Evolutionary conservation across 2,797 vertebrate species (phyloP), one percentile per base, ranked within the genome.

Genomic region (Selene dorsalis): DNA sequence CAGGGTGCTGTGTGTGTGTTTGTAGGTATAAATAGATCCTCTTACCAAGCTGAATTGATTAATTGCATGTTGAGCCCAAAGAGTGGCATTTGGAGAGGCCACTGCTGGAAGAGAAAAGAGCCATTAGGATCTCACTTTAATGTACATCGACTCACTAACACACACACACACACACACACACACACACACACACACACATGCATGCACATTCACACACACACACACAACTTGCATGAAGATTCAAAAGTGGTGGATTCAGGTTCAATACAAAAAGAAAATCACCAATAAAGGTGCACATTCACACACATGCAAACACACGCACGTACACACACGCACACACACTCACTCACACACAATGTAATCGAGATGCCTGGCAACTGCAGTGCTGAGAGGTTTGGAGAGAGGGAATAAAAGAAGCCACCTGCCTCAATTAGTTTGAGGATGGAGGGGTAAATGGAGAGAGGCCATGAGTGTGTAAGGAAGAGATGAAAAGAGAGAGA

Each of bases 41-140:
- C 81, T 92, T 91, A 90, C 77, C 79, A 79, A 82, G 75, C 80
- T 90, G 87, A 93, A 93, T 92, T 91, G 91, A 94, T 93, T 94
- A 93, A 94, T 93, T 93, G 90, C 84, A 87, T 84, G 89, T 91
- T 92, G 87, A 91, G 80, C 80, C 84, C 62, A 73, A 80, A 85
- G 84, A 90, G 87, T 84, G 75, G 74, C 57, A 45, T 90, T 90
- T 88, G 62, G 83, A 92, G 90, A 92, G 88, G 84, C 69, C 79
- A 83, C 80, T 86, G 78, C 73, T 84, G 30, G 68, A 88, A 84
- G 74, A 91, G 85, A 84, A 87, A 81, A 80, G 80, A 86, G 75
- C 79, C 83, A 93, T 93, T 89, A 89, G 84, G 85, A 91, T 91
- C 92, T 90, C 77, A 78, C 68, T 80, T 88, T 88, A 80, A 89